Conservation (phyloP, 2,888 invertebrate genomes). For the Oconnorella tubifera region DNA sequence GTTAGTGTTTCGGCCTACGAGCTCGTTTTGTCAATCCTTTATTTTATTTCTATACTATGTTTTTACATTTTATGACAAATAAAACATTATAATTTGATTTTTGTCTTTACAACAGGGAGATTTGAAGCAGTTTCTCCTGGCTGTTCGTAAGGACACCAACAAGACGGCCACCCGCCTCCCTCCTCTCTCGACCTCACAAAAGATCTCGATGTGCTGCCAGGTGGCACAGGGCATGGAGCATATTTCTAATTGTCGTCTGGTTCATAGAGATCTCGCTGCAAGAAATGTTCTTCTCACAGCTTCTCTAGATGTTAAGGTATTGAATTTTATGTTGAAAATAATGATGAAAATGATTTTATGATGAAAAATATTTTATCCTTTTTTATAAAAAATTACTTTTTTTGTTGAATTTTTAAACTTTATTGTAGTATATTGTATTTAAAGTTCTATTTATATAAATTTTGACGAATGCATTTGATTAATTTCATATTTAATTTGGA, state of each 20-base stretch:
- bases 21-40: too few relatives aligned
- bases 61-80: neutral
- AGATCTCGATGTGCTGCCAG: slow-evolving; percentile 61
- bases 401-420: too few relatives aligned
- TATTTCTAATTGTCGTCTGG: slow-evolving; percentile 69
- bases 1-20: neutral
- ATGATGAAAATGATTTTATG: too few relatives aligned
- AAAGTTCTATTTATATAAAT: too few relatives aligned
- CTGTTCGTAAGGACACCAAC: slow-evolving; percentile 69
- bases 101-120: slow-evolving; percentile 71
- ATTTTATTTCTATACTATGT: neutral
- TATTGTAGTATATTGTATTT: too few relatives aligned
- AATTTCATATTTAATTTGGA: too few relatives aligned
- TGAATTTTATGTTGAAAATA: neutral
- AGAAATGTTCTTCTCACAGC: slow-evolving; percentile 81
- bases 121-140: slow-evolving; percentile 69
- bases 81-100: neutral
- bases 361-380: too few relatives aligned
- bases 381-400: too few relatives aligned
- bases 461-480: too few relatives aligned
- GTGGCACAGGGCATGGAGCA: slow-evolving; percentile 79
- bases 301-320: slow-evolving; percentile 72
- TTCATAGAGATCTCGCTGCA: slow-evolving; percentile 87
- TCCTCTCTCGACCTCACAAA: slow-evolving; percentile 60
- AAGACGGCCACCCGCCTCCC: slow-evolving; percentile 76